Evolutionary conservation across 2,888 invertebrate species (phyloP), one percentile per base, ranked within the genome.

Genomic region (Orthosia incerta): DNA sequence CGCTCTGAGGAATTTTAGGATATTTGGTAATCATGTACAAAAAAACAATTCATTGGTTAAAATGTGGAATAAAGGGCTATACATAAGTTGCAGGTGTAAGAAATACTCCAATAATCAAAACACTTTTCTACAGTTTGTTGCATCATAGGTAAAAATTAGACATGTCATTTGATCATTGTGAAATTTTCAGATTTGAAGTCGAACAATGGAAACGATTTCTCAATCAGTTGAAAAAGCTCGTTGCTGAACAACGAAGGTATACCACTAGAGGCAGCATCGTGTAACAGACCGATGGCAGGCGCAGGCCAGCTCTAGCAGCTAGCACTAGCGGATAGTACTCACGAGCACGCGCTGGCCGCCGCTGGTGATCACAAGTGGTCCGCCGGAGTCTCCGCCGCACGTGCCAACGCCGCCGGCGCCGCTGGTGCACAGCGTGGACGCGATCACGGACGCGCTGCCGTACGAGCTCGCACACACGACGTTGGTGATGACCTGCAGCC

Each of bases 341-440:
- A 91, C 91, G 85, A 92, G 83, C 39, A 85, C 68, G 57, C 89
- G 82, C 66, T 86, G 77, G 69, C 86, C 88, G 80, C 88, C 90
- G 82, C 86, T 86, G 79, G 83, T 82, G 79, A 91, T 53, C 65
- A 86, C 77, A 71, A 93, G 89, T 20, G 93, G 92, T 51, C 94
- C 91, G 66, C 93, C 93, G 65, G 93, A 93, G 90, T 94, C 94
- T 0, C 93, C 92, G 88, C 93, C 88, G 93, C 95, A 92, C 86
- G 95, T 91, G 87, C 93, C 88, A 23, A 79, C 79, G 46, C 92
- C 91, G 51, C 85, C 82, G n/a, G 88, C 80, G 66, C 91, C 91
- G 88, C 91, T 89, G 81, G 91, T 89, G 91, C 95, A 91, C 86
- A 95, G 78, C 31, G 92, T 93, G 64, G 91, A 90, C 7, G 71